These are phyloP conservation scores for Myxocyprinus asiaticus DNA, from an alignment of 2,113 vertebrate genomes.

Conservation along the genomic window DNA sequence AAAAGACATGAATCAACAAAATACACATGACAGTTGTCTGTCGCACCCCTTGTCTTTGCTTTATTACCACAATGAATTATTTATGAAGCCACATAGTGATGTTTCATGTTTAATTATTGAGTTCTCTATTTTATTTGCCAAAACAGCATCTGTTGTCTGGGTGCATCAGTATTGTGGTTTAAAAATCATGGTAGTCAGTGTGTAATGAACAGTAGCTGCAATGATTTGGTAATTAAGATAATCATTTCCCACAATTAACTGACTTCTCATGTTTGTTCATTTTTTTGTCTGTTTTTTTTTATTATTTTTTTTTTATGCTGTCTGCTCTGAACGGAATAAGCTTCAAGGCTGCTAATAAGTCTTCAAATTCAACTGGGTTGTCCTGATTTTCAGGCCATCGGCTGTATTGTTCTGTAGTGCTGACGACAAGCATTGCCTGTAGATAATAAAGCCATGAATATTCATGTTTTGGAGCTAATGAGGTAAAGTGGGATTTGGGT, in stretches of 20 bases:
- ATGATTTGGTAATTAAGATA: conserved; percentile 21
- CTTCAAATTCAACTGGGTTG: neutral
- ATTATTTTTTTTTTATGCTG: neutral
- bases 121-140: conserved; percentile 14
- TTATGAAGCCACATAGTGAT: conserved; percentile 19
- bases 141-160: conserved; percentile 17
- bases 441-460: conserved; percentile 7
- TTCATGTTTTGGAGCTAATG: conserved; percentile 12
- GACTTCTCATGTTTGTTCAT: neutral
- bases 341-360: neutral
- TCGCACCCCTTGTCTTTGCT: neutral
- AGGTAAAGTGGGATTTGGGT: conserved; percentile 11
- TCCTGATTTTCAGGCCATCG: neutral
- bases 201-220: conserved; percentile 14
- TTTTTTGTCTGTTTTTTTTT: neutral
- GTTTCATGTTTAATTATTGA: conserved; percentile 19
- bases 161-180: conserved; percentile 15
- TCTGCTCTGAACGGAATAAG: neutral
- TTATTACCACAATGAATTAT: conserved; percentile 8
- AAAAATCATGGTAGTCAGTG: neutral
- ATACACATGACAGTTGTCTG: no score
- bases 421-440: neutral
- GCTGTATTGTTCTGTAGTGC: neutral
- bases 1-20: no score
- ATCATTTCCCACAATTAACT: neutral